Evolutionary conservation across 1,140 invertebrate species (phyloP).

Genomic region (Heliothis subflexa): DNA sequence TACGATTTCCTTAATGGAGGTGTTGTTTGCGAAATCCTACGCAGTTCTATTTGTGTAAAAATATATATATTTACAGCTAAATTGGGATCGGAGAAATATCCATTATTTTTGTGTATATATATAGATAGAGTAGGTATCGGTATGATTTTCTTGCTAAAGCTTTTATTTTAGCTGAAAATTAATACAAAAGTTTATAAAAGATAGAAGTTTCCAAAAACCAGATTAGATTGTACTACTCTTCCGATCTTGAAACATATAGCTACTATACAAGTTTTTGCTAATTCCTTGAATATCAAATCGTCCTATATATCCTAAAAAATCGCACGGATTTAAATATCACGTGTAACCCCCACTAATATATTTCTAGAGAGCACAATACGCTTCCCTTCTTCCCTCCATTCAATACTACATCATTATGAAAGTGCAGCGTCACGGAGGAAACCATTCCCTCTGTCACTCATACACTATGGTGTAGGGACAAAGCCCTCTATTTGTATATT

Average conservation of each 20-base stretch:
- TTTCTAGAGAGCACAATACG: not conserved
- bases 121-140: too few relatives aligned
- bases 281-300: too few relatives aligned
- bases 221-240: too few relatives aligned
- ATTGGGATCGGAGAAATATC: not conserved
- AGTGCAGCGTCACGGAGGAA: conserved; percentile 17
- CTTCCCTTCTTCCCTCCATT: conserved; percentile 17
- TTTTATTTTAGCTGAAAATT: too few relatives aligned
- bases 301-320: not conserved
- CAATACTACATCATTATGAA: conserved; percentile 40
- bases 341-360: not conserved
- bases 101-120: too few relatives aligned
- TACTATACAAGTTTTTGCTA: too few relatives aligned
- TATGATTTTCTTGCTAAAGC: too few relatives aligned
- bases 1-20: conserved; percentile 4
- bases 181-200: too few relatives aligned
- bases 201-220: too few relatives aligned
- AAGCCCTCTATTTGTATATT: conserved; percentile 46
- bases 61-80: not conserved
- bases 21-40: conserved; percentile 7
- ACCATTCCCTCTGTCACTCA: conserved; percentile 23
- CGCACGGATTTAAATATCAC: not conserved
- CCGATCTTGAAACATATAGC: too few relatives aligned
- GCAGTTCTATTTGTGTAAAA: not conserved
- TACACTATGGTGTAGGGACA: conserved; percentile 20